Conservation (phyloP, 2,113 vertebrate species). For the Grammomys surdaster region DNA sequence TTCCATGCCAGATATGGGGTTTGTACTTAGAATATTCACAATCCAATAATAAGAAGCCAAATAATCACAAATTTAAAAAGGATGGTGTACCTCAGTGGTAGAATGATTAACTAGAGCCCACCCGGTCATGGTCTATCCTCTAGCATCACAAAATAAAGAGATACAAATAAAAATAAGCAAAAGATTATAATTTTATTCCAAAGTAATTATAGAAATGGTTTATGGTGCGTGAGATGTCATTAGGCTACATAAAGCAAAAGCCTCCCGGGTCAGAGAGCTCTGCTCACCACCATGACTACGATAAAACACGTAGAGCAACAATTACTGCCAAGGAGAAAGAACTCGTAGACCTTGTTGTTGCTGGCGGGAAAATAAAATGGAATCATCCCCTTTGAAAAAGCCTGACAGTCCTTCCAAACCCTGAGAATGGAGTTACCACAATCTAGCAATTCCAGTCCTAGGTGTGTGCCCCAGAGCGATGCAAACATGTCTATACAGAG, state of each 20-base stretch:
- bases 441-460: neutral
- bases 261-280: neutral
- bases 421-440: neutral
- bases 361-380: constrained; percentile 8
- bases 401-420: neutral
- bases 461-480: neutral
- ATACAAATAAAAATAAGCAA: neutral
- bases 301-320: neutral
- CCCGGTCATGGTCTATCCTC: neutral
- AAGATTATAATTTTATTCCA: neutral
- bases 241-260: neutral
- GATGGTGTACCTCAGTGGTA: too few relatives aligned
- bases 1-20: neutral
- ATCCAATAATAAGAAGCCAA: constrained; percentile 50
- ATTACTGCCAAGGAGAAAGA: neutral
- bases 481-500: neutral
- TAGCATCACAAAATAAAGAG: neutral
- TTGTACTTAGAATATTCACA: constrained; percentile 3
- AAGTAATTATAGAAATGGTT: constrained; percentile 17
- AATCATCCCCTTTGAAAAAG: neutral
- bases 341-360: neutral
- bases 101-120: too few relatives aligned
- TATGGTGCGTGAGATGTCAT: neutral
- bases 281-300: neutral
- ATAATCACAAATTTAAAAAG: neutral